Conservation (phyloP, 2,888 invertebrate species). For the Leptogaster cylindrica region DNA sequence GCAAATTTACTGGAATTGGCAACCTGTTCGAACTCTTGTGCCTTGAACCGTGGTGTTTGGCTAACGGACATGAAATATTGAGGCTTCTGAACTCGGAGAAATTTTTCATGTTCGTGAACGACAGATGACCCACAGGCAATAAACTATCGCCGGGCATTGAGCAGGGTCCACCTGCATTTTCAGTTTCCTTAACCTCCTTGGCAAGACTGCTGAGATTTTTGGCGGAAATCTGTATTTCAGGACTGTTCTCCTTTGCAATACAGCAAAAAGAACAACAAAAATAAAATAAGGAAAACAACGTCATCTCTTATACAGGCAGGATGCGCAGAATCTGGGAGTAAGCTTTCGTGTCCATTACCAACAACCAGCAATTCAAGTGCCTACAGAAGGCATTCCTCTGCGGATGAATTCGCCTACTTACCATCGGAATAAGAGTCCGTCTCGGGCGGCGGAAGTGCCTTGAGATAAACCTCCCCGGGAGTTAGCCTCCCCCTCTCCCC, state of each 20-base stretch:
- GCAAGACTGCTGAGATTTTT: conserved; percentile 20
- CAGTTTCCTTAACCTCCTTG: background rate
- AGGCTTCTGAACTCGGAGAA: background rate
- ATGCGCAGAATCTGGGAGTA: conserved; percentile 2
- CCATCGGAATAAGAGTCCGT: conserved; percentile 5
- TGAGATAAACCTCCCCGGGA: conserved; percentile 15
- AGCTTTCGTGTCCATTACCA: background rate
- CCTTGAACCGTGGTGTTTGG: background rate
- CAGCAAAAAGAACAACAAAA: too few relatives aligned
- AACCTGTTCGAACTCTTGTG: background rate
- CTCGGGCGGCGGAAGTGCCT: background rate
- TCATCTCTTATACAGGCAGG: background rate
- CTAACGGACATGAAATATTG: conserved; percentile 11
- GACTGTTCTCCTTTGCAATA: background rate
- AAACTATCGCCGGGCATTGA: conserved; percentile 16
- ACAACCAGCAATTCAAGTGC: background rate
- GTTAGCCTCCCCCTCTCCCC: background rate
- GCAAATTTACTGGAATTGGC: background rate
- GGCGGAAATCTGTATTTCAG: conserved; percentile 27
- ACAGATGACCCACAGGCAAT: background rate
- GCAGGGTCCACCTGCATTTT: conserved; percentile 7
- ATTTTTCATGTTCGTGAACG: conserved; percentile 2
- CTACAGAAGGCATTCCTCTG: background rate
- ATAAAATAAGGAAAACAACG: too few relatives aligned
- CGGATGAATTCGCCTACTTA: conserved; percentile 1